Evolutionary conservation across 2,888 invertebrate genomes (phyloP), one percentile per base, ranked within the genome.

Genomic region (Venustoraphidia nigricollis): DNA sequence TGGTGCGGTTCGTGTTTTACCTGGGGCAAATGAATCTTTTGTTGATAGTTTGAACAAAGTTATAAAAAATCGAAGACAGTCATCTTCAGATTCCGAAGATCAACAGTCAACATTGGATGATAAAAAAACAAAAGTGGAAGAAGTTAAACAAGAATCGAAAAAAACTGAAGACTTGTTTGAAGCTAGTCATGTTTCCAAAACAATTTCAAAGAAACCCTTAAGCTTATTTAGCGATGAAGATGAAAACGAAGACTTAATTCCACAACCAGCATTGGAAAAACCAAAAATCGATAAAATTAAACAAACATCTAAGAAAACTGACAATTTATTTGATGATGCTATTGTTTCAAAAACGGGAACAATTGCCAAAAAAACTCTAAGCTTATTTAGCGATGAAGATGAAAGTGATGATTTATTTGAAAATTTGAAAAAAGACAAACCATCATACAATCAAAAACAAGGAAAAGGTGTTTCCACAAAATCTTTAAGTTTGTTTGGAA

Each of bases 1-100:
- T 5, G 78, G 77, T 2, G 79, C 74, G 2, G 72, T 77, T 44
- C 73, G 78, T 9, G 60, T 79, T 39, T 74, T 79, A 54, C 77
- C 75, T 9, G 6, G 13, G 10, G 14, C 17, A 36, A 34, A n/a
- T n/a, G 45, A 48, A 34, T 13, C 42, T 8, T 39, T 52, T 4
- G 42, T 37, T 11, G 36, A 50, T 40, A 46, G 45, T 14, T 34
- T 52, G 34, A 38, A 14, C n/a, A 44, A 50, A 41, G 27, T 47
- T n/a, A 36, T 50, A 9, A 50, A 50, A 46, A 45, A 45, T 11
- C 47, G 46, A 8, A 37, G 44, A 17, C 48, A 46, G 9, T 47
- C 46, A 5, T 39, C 45, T 17, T 50, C 50, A 13, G 50, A 50
- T 14, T 50, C 50, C 13, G 50, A 49, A 40, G 13, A 50, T 37